Evolutionary conservation across 2,113 vertebrate genomes (phyloP), one percentile per base, ranked within the genome.

Genomic region (Epinephelus moara): DNA sequence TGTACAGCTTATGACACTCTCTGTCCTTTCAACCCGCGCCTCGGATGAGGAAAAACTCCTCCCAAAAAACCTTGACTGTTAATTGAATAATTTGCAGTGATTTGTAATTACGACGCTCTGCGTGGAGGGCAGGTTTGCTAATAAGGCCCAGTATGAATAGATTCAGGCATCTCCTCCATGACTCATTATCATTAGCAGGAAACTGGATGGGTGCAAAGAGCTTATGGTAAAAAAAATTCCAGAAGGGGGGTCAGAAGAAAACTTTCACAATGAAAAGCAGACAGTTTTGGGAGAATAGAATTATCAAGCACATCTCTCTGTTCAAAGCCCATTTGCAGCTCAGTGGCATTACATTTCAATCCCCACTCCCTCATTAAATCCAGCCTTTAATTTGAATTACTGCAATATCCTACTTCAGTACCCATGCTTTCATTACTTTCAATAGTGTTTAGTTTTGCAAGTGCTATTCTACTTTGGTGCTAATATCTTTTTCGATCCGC

Each of bases 81-180:
- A 67, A 77, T 77, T 67, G 50, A 64, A 67, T 52, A 33, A 56
- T 67, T 77, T 57, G 50, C 37, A 47, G 6, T 57, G 63, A 67
- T 67, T 60, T 60, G 25, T 33, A 12, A 30, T 59, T 59, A 40
- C 57, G 53, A 52, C 6, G 25, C 56, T 67, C 42, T 15, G 23
- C 23, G 17, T 13, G 63, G 72, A 67, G 55, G 64, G 50, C 33
- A 67, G 75, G 78, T 64, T 57, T 61, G 47, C 63, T 61, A 77
- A 87, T 85, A 76, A 70, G 72, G 84, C 74, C 80, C 69, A 18
- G 40, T 50, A 64, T 14, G 69, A 59, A 81, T 68, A 27, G 81
- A 66, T 81, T 73, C 52, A 50, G 76, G 73, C 40, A 74, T 68
- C 55, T 79, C 13, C 40, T 19, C 33, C 30, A 56, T 67, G 62